phyloP scores from a whole-genome alignment of 2,113 vertebrate species.

The Raja brachyura region DNA sequence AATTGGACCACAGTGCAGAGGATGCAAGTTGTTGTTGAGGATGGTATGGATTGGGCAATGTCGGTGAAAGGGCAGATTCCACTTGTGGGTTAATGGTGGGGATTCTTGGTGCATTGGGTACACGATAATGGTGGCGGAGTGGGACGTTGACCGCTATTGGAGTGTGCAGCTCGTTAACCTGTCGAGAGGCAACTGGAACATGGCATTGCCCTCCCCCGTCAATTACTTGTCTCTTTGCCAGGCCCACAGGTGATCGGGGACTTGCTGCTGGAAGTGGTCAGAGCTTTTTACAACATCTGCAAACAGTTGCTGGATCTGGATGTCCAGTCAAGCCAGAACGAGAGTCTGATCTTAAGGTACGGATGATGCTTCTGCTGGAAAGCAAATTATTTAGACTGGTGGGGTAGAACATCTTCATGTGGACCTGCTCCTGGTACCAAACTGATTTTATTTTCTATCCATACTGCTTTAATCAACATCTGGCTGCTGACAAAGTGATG shows the following conservation, averaged over 20 bases:
- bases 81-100: not conserved
- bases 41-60: not conserved
- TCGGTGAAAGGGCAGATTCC: not conserved
- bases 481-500: not conserved
- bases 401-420: not conserved
- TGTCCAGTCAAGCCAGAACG: conserved; percentile 65
- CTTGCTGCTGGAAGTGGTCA: conserved; percentile 81
- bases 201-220: no score
- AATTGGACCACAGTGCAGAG: not conserved
- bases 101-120: not conserved
- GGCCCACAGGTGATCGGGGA: conserved; percentile 75
- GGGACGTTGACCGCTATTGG: not conserved
- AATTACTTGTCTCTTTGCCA: conserved; percentile 46
- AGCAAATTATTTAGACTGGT: not conserved
- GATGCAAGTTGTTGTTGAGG: not conserved
- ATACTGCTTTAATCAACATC: not conserved
- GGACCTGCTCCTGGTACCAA: not conserved
- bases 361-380: conserved; percentile 11
- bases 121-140: not conserved
- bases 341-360: conserved; percentile 71
- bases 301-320: conserved; percentile 72
- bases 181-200: not conserved
- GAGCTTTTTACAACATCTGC: conserved; percentile 85
- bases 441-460: not conserved
- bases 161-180: not conserved